Evolutionary conservation across 2,797 vertebrate species (phyloP), one percentile per base, ranked within the genome.

Genomic region (Sebastes cheni): DNA sequence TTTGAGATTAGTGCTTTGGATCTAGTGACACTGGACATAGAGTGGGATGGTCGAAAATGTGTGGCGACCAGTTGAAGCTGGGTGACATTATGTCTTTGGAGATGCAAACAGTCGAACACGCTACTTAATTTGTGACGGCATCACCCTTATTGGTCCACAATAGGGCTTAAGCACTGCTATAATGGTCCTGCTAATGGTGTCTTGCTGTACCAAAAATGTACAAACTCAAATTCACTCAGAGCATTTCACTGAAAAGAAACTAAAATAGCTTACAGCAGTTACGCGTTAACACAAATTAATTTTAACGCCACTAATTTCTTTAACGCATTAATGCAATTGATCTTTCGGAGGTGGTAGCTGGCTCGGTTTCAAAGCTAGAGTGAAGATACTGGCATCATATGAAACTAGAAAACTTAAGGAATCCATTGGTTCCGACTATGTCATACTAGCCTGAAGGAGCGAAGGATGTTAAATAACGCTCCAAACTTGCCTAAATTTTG

Each of bases 371-470:
- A 50, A 50, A 50, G 46, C 46, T n/a, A 50, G 46, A 20, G 46
- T 50, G 46, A 50, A n/a, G 46, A 50, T n/a, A 50, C 46, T 50
- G 46, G 46, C 18, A 50, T 50, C 46, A 50, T 50, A 50, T 50
- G 46, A 50, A 50, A 50, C 18, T 50, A 50, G 42, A 46, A 46
- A 46, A 46, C 42, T 20, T 46, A 20, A 46, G 42, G 42, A 46
- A 46, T 20, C 42, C 42, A 20, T 18, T 46, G 42, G 42, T 46
- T 8, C 42, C 42, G 0, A 46, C 42, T 0, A 18, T 46, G 46
- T 50, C 46, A 0, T 50, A 20, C 46, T 50, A n/a, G 14, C 46
- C 18, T 50, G 46, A 9, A 20, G 46, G 46, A 50, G 42, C 42
- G 42, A 50, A 20, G 46, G 46, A 50, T 16, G 42, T 20, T 46